phyloP scores from a whole-genome alignment of 92 coral and sea anemone species.

The Galaxea fascicularis region DNA sequence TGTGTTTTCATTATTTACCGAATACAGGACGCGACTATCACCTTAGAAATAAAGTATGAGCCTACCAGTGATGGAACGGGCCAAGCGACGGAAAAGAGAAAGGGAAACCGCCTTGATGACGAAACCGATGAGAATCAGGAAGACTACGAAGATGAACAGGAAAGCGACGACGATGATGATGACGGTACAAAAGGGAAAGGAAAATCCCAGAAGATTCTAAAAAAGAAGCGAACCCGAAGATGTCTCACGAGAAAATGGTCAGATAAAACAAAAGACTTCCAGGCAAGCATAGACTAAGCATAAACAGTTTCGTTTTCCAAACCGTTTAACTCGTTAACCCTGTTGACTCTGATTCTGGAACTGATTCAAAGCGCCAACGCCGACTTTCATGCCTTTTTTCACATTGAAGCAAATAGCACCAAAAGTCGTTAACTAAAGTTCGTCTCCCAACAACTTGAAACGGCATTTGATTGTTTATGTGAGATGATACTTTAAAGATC shows the following conservation, averaged over 20 bases:
- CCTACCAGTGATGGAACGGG: constrained; percentile 43
- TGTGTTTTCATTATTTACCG: too few species aligned
- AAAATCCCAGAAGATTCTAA: not conserved
- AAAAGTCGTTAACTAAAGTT: too few species aligned
- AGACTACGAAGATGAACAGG: constrained; percentile 54
- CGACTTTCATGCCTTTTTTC: too few species aligned
- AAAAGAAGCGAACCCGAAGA: constrained; percentile 35
- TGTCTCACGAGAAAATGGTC: constrained; percentile 73
- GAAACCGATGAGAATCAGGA: constrained; percentile 34
- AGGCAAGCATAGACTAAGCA: constrained; percentile 47
- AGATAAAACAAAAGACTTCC: constrained; percentile 86
- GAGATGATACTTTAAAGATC: too few species aligned
- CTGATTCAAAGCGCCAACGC: too few species aligned
- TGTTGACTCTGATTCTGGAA: too few species aligned
- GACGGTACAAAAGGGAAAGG: constrained; percentile 22
- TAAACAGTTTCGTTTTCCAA: not conserved
- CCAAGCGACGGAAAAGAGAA: constrained; percentile 4
- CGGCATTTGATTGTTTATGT: too few species aligned
- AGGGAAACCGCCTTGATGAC: constrained; percentile 12
- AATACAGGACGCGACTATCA: constrained; percentile 11
- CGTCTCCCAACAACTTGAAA: too few species aligned
- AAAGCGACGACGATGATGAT: constrained; percentile 33
- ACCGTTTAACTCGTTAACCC: not conserved
- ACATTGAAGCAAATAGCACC: too few species aligned
- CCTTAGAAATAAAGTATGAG: constrained; percentile 37